Base-by-base conservation (phyloP, 2,113 vertebrate species). In the Leptocoma aspasia region DNA sequence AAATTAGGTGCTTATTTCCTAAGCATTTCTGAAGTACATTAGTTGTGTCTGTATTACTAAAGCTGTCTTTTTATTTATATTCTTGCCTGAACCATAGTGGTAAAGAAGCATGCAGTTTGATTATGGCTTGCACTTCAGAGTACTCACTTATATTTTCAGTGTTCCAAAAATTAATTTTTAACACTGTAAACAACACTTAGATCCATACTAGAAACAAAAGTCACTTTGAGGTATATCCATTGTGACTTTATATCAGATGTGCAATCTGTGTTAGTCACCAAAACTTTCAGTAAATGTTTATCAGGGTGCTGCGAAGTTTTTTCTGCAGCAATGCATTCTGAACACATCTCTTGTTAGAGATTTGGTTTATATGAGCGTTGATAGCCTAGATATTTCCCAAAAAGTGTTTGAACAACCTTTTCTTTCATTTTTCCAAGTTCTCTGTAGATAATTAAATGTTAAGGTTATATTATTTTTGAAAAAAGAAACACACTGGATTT, bases 131-230 rank as follows among this genome's bases (percentile, higher is more conserved):
- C 15, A 9, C 39, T 94, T 86, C 11, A 13, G 47, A 52, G 41
- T 82, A 85, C 60, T 90, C 85, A 64, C 72, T 90, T 93, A 45
- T 65, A 82, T 94, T 92, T 97, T 95, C 73, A 47, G 27, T 92
- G 94, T 68, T 93, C 49, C 26, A 39, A 90, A 93, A 95, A 92
- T 82, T 91, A 90, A 90, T 81, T 93, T 86, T 76, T 95, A 78
- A 56, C 92, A 79, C 75, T 35, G 23, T 47, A 70, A 91, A 42
- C 52, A 93, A 39, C 33, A 69, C 41, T 79, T 76, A n/a, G 7
- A 20, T 81, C 53, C 20, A 27, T 83, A 82, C 69, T 70, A 94
- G 86, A 96, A 95, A 90, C 53, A 89, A 86, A 96, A 95, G 72
- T 94, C 70, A 66, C 20, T 88, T 54, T 54, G 88, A 68, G 76